Evolutionary conservation across 2,888 invertebrate genomes (phyloP), one percentile per base, ranked within the genome.

Genomic region (Dasysyrphus albostriatus): DNA sequence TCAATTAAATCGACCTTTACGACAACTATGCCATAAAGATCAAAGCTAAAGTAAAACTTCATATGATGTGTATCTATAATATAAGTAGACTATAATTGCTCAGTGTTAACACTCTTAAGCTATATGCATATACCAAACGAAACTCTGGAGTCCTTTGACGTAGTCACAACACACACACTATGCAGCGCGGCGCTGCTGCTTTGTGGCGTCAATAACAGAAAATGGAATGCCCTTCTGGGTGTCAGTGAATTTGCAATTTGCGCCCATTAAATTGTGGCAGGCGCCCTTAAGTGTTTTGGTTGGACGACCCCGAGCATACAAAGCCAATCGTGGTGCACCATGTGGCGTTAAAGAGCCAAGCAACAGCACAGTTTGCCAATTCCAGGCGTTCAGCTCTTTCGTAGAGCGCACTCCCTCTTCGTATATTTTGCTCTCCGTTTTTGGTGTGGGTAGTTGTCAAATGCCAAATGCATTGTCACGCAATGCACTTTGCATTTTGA

Each of bases 401-500:
- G 19, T 59, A 12, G 8, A 32, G n/a, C 29, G n/a, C 29, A 59
- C 59, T 39, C 8, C 24, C 42, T 16, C 32, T 44, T 24, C 12
- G 10, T 29, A 10, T 44, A n/a, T 1, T 10, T 29, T 42, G 7
- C 5, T 59, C 19, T 34, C 8, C 24, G n/a, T 76, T 39, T 70
- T 47, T 54, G 70, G 63, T 65, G 34, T 59, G 70, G 63, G 73
- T 81, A 73, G 83, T 78, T 76, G 80, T 87, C 80, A 87, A 88
- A 87, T 88, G 88, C 83, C 80, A 85, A 83, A 81, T 83, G 88
- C 88, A 84, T 79, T 88, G 88, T 89, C 88, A 88, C 88, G 88
- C 88, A 84, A 88, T 88, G 88, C 89, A 88, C 88, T 89, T 88
- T 83, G 90, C 90, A 91, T 91, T 91, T 91, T 91, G 91, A 91